Evolutionary conservation across 2,888 invertebrate genomes (phyloP), one percentile per base, ranked within the genome.

Genomic region (Capitulum mitella): DNA sequence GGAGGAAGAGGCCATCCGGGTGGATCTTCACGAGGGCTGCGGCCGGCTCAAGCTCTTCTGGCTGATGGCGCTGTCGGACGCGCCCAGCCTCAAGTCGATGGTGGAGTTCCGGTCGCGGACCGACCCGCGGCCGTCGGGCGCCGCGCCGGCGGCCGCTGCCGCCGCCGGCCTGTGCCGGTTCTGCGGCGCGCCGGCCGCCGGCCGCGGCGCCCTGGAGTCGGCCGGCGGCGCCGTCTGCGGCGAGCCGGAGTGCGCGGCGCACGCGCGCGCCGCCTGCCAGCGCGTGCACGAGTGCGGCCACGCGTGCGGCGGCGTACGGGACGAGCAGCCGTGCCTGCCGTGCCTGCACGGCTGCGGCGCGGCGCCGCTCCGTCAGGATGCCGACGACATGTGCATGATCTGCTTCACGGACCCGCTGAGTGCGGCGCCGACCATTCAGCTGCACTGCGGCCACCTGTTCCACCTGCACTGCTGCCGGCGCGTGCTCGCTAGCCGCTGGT

Each of bases 341-440:
- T 98, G 98, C 85, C 87, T 98, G 82, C 92, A 93, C 83, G 92
- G 96, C 3, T 97, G 97, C 84, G 87, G 87, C 29, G 82, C 83
- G 48, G 48, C 78, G n/a, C 48, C 78, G 40, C 88, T 98, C 78
- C 92, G 94, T 29, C 98, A 98, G 86, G 98, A 98, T 86, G 95
- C 95, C 0, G 98, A 98, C 84, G 98, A 98, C 85, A 97, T 98
- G 95, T 98, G 98, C 87, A 98, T 98, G 95, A 95, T 98, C 83
- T 98, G 98, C 86, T 98, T 98, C 87, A 96, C 97, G 0, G 98
- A 98, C 85, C 96, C 98, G 0, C 87, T 98, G 70, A 93, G 96
- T 48, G 96, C 94, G 82, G 97, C 98, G 0, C 98, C 98, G 19
- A 94, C 97, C 3, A 84, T 86, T 19, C 87, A 95, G 91, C 87